A percentile compares a stretch with the other conserved stretches of the same genome.
Conservation (phyloP, 2,888 invertebrate genomes). For the Chalcis sispes region DNA sequence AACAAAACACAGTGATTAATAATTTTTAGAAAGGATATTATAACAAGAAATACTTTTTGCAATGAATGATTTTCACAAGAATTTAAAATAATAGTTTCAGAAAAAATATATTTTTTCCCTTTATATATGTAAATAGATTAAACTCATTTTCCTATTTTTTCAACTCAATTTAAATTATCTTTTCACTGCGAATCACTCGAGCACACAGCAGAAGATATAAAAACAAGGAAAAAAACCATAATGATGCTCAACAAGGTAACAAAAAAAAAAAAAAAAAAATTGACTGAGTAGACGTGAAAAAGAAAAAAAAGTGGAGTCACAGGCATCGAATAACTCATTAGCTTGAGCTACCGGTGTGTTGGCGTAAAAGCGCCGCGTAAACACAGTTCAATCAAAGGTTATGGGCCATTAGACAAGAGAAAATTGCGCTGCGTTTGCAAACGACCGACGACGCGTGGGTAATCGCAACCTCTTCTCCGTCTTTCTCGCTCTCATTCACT, state of each 20-base stretch:
- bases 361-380: conserved; percentile 45
- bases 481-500: no score
- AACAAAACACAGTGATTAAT: no score
- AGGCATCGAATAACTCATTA: conserved; percentile 44
- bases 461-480: no score
- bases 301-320: conserved; percentile 13
- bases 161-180: background rate
- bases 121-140: no score
- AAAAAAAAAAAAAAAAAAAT: conserved; percentile 58
- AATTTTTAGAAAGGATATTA: no score
- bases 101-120: no score
- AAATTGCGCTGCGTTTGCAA: conserved; percentile 72
- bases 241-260: no score
- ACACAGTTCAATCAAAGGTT: conserved; percentile 72
- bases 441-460: conserved; percentile 55
- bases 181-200: background rate
- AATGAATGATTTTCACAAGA: no score
- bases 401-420: conserved; percentile 72
- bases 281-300: background rate
- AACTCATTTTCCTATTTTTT: no score
- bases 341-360: background rate
- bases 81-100: no score
- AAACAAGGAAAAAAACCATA: conserved; percentile 61
- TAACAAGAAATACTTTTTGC: no score
- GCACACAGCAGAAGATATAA: background rate